A percentile compares a stretch with the other conserved stretches of the same genome.
Conservation (phyloP, 2,888 invertebrate species). For the Dysmachus trigonus region DNA sequence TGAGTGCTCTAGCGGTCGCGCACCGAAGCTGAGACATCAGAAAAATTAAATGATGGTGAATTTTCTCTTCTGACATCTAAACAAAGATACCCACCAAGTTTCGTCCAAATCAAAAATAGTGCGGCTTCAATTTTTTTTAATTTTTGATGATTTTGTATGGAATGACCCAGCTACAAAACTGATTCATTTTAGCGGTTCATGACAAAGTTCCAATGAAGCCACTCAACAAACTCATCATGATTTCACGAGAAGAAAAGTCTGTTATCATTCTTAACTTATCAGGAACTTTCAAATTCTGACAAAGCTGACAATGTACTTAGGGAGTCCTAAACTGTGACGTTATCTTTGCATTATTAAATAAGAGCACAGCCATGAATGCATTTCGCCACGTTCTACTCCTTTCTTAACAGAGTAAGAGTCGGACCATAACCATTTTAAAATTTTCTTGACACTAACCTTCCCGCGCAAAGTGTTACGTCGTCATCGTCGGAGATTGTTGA, state of each 20-base stretch:
- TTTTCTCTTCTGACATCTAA: too few relatives aligned
- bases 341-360: conserved; percentile 8
- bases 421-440: neutral
- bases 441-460: neutral
- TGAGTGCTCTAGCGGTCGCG: too few relatives aligned
- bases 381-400: neutral
- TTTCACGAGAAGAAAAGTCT: neutral
- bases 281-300: neutral
- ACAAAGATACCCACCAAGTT: too few relatives aligned
- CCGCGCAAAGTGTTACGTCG: neutral
- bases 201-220: neutral
- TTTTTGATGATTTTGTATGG: too few relatives aligned
- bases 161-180: too few relatives aligned
- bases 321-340: neutral
- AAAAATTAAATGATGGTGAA: too few relatives aligned
- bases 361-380: neutral
- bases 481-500: neutral
- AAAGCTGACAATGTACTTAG: neutral
- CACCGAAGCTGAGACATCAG: too few relatives aligned
- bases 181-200: neutral
- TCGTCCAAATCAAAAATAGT: too few relatives aligned
- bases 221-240: neutral
- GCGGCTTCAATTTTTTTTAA: too few relatives aligned
- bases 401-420: neutral
- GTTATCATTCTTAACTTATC: neutral